These are phyloP conservation scores for Python bivittatus DNA, from an alignment of 2,113 vertebrate genomes.

Conservation along the genomic window DNA sequence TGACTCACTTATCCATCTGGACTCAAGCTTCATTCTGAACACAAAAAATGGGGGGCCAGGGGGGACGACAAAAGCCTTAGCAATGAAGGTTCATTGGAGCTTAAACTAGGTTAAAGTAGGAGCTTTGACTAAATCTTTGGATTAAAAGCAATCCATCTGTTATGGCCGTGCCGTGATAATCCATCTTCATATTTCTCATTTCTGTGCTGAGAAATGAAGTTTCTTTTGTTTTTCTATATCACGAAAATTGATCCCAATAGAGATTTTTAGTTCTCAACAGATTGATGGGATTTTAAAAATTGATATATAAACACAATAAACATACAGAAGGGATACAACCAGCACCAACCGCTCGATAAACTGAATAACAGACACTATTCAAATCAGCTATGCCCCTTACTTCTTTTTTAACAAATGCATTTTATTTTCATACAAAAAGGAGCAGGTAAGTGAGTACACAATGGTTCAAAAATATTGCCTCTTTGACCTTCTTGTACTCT, in stretches of 20 bases:
- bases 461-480: no score
- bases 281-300: neutral
- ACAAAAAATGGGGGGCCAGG: no score
- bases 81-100: neutral
- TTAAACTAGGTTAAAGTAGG: neutral
- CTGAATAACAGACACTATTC: neutral
- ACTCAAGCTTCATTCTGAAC: constrained; percentile 18
- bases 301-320: neutral
- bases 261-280: neutral
- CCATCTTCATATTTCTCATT: neutral
- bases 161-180: neutral
- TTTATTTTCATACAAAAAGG: neutral
- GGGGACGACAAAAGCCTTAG: no score
- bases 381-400: neutral
- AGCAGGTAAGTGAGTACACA: no score
- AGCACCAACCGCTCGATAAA: neutral
- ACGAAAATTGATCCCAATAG: no score
- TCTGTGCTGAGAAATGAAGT: neutral
- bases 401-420: neutral
- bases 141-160: neutral
- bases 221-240: neutral
- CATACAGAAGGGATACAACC: neutral
- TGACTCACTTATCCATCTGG: constrained; percentile 30
- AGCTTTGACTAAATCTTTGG: neutral
- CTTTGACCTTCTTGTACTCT: no score